A percentile compares a stretch with the other conserved stretches of the same genome.
phyloP scores from a whole-genome alignment of 2,888 invertebrate species.

The Pandemis heparana region DNA sequence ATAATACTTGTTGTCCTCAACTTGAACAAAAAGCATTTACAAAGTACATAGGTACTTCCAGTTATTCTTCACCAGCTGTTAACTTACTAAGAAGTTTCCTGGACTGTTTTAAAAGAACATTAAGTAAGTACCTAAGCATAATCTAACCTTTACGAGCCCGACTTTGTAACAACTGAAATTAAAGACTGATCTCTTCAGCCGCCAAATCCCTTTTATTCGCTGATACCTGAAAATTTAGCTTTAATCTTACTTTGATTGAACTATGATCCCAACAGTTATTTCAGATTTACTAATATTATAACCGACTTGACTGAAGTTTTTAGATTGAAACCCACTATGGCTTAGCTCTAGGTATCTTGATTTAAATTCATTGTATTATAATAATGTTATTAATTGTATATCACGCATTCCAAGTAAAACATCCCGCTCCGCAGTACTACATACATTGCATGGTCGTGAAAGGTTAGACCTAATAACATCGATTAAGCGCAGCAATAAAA shows the following conservation, averaged over 20 bases:
- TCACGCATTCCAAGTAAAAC: neutral
- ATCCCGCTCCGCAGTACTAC: no score
- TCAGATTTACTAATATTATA: no score
- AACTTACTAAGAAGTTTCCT: neutral
- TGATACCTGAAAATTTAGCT: conserved; percentile 7
- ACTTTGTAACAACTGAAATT: conserved; percentile 6
- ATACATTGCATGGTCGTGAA: no score
- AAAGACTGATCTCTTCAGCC: conserved; percentile 3
- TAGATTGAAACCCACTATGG: neutral
- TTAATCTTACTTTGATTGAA: conserved; percentile 16
- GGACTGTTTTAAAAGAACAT: neutral
- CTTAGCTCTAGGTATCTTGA: no score
- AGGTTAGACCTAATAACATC: no score
- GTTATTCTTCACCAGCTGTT: neutral
- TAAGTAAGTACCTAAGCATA: neutral
- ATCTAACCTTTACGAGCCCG: neutral
- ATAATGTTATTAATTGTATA: no score
- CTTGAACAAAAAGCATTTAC: neutral
- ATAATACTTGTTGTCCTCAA: no score
- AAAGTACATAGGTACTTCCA: neutral
- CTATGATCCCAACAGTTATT: conserved; percentile 1
- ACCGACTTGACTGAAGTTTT: no score
- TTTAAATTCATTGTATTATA: no score
- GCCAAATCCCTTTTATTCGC: conserved; percentile 21
- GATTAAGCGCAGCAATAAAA: no score